phyloP scores from a whole-genome alignment of 64 coral and sea anemone species.

The Astreopora myriophthalma region DNA sequence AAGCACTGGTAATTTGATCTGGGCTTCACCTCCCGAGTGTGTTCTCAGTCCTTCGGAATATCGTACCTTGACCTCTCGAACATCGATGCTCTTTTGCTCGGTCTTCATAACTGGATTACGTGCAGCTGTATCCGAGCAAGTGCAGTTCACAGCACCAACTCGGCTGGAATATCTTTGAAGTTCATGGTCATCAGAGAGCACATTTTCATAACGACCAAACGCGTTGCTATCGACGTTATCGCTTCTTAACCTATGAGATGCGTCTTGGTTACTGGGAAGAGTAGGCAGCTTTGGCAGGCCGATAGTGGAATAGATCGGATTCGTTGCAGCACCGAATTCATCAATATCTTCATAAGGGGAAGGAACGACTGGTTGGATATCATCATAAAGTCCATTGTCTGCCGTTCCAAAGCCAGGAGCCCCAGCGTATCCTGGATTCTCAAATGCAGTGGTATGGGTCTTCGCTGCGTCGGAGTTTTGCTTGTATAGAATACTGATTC shows the following conservation, averaged over 20 bases:
- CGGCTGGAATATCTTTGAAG: background rate
- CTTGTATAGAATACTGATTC: background rate
- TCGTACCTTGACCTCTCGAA: background rate
- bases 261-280: background rate
- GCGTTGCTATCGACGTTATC: background rate
- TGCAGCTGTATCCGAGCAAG: background rate
- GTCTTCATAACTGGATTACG: too few species aligned
- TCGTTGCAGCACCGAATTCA: background rate
- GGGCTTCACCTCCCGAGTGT: background rate
- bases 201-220: background rate
- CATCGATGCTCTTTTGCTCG: background rate
- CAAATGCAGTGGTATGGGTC: background rate
- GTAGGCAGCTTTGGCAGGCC: background rate
- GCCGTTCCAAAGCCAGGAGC: background rate
- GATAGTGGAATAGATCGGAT: background rate
- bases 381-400: background rate
- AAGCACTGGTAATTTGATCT: background rate
- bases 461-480: background rate
- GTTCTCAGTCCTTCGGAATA: background rate
- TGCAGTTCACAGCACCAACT: background rate
- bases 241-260: background rate
- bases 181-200: background rate
- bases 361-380: background rate
- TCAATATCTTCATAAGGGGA: conserved; percentile 4
- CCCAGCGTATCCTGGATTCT: conserved; percentile 1